A percentile compares a stretch with the other conserved stretches of the same genome.
These are phyloP conservation scores for Syngnathus acus DNA, from an alignment of 2,797 vertebrate species.

Conservation along the genomic window DNA sequence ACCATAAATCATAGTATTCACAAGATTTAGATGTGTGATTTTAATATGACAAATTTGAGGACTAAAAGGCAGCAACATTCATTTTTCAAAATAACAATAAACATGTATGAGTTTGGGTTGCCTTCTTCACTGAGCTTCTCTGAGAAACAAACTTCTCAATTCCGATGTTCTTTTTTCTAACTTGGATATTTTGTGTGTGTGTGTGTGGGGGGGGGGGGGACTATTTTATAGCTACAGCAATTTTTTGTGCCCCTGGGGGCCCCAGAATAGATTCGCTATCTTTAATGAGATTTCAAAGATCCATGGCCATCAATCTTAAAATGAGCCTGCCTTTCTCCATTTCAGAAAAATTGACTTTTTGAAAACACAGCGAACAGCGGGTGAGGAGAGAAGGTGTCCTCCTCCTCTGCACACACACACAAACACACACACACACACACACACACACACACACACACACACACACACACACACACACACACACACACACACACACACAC, in stretches of 20 bases:
- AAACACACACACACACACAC: slow-evolving; percentile 9
- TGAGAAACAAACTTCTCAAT: slow-evolving; percentile 8
- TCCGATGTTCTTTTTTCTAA: slow-evolving; percentile 17
- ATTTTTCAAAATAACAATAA: not conserved
- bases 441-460: not conserved
- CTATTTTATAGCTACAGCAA: slow-evolving; percentile 35
- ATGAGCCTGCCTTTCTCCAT: slow-evolving; percentile 49
- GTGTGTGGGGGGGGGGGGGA: slow-evolving; percentile 8
- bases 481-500: no score
- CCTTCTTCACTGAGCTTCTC: slow-evolving; percentile 3
- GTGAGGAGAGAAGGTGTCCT: slow-evolving; percentile 35
- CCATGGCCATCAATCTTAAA: slow-evolving; percentile 57
- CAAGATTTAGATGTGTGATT: not conserved
- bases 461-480: slow-evolving; percentile 29
- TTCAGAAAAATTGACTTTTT: slow-evolving; percentile 54
- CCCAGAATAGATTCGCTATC: slow-evolving; percentile 45
- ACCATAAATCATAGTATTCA: not conserved
- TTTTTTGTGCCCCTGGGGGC: slow-evolving; percentile 38
- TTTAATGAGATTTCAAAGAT: slow-evolving; percentile 56
- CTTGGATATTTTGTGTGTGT: slow-evolving; percentile 16
- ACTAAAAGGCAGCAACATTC: no score
- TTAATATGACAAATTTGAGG: not conserved
- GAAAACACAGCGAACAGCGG: slow-evolving; percentile 45
- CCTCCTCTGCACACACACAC: slow-evolving; percentile 33
- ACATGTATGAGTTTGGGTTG: not conserved